Evolutionary conservation across 2,888 invertebrate species (phyloP).

Genomic region (Chirona hameri): DNA sequence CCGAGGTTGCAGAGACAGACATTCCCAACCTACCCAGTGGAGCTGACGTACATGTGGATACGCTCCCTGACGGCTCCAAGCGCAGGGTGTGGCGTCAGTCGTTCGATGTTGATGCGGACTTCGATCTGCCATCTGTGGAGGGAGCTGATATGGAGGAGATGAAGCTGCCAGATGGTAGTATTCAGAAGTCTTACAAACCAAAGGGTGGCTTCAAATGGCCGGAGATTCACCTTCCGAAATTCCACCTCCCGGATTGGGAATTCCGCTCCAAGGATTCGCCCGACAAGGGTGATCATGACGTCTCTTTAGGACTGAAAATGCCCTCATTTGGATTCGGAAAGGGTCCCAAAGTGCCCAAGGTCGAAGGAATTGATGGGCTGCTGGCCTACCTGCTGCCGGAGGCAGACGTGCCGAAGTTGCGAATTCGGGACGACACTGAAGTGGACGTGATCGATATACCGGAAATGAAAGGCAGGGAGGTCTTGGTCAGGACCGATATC

Average conservation of each 20-base stretch:
- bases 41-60: neutral
- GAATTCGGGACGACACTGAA: neutral
- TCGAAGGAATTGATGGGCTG: neutral
- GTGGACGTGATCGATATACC: neutral
- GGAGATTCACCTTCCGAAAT: neutral
- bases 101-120: constrained; percentile 32
- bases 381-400: neutral
- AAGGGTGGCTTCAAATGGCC: neutral
- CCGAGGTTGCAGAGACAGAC: neutral
- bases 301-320: neutral
- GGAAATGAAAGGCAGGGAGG: neutral
- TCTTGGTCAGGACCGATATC: neutral
- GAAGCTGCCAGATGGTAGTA: neutral
- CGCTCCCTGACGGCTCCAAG: neutral
- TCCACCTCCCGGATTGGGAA: neutral
- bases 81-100: neutral
- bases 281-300: neutral
- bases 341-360: neutral
- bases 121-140: constrained; percentile 32
- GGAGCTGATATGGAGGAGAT: neutral
- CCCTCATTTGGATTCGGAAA: neutral
- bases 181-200: neutral
- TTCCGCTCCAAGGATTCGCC: neutral
- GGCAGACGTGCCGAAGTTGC: neutral
- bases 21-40: neutral